Base-by-base conservation (phyloP, 2,113 vertebrate genomes). In the Aviceda subcristata region DNA sequence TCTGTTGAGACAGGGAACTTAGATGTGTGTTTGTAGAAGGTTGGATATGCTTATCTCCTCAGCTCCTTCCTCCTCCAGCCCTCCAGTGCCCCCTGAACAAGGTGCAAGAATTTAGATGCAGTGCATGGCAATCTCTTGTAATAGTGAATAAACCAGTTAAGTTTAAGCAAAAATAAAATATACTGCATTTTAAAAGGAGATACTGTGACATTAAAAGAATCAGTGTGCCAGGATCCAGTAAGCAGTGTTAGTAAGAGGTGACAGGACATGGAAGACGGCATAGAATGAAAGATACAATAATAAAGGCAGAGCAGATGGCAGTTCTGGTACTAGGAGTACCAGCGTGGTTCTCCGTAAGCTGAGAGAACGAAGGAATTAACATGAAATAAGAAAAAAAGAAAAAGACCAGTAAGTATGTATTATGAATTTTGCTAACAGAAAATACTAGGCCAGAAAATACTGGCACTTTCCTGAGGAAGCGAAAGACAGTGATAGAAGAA, bases 301-400 rank as follows among this genome's bases (percentile, higher is more conserved):
- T 88, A 86, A 94, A 91, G 77, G 29, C 86, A 69, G 41, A 97
- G 90, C 96, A 97, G 97, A 97, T 97, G 96, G 96, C 59, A 81
- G 51, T 96, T 94, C 96, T 94, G 62, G 96, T 95, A 96, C 97
- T 81, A 73, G 57, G 38, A 97, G 96, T 96, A 88, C 92, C 55
- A 0, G 34, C 21, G 19, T 59, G n/a, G 86, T 41, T 97, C 86
- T 91, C 83, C 4, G 6, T 81, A 53, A 94, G 4, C 64, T 84
- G 66, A 85, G 53, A 72, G 62, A 96, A 82, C 3, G 21, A 78
- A 81, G n/a, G 56, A 87, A 95, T 81, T 95, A 73, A 69, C 16
- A 53, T 56, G 62, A 94, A 94, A 63, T 56, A 72, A 57, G 20
- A 67, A 73, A 91, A 59, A 73, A 85, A 43, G 10, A 5, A 75